A percentile compares a stretch with the other conserved stretches of the same genome.
Evolutionary conservation across 2,113 vertebrate genomes (phyloP).

Genomic region (Phylloscopus whistleri): DNA sequence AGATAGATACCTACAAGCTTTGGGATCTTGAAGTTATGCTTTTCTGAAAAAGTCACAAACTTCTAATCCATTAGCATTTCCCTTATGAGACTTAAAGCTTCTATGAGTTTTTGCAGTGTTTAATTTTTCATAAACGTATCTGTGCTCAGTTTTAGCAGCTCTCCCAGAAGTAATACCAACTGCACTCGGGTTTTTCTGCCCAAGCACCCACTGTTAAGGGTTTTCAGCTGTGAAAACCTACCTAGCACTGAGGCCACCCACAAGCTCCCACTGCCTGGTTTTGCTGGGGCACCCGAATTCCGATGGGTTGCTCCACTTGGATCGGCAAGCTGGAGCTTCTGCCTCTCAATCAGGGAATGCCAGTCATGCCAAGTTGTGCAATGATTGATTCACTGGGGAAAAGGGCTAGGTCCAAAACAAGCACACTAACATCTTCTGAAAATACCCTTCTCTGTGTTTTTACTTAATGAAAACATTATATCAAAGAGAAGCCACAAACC

Average conservation of each 20-base stretch:
- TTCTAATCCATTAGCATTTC: neutral
- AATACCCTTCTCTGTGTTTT: neutral
- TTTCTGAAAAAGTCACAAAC: neutral
- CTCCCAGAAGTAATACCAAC: neutral
- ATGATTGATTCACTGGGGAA: constrained; percentile 3
- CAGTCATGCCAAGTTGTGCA: neutral
- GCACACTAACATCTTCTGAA: neutral
- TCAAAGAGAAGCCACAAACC: constrained; percentile 53
- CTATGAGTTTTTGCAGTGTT: neutral
- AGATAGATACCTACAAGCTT: neutral
- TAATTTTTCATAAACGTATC: neutral
- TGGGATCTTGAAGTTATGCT: neutral
- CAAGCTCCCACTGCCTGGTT: neutral
- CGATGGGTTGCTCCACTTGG: neutral
- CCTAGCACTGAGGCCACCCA: neutral
- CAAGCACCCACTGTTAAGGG: neutral
- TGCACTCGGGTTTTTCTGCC: neutral
- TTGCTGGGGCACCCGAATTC: neutral
- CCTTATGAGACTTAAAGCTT: neutral
- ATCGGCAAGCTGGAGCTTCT: constrained; percentile 4
- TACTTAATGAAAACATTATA: constrained; percentile 23
- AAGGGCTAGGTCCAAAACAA: neutral
- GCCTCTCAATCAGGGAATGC: neutral
- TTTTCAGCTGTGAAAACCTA: neutral
- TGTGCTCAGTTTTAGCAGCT: neutral